A percentile compares a stretch with the other conserved stretches of the same genome.
These are phyloP conservation scores for Theodoxus fluviatilis DNA, from an alignment of 2,888 invertebrate genomes.

Conservation along the genomic window DNA sequence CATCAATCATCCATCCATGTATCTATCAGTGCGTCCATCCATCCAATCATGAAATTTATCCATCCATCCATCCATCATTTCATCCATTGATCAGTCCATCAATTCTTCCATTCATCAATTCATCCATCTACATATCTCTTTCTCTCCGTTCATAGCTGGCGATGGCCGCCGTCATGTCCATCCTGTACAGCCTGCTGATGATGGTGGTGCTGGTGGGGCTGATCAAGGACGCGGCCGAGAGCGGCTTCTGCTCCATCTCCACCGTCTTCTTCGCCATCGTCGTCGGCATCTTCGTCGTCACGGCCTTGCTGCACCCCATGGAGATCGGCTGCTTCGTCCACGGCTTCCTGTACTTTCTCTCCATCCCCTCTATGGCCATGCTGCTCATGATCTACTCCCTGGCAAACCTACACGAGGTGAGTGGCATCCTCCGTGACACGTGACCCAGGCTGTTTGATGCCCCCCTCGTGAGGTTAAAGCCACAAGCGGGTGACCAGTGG, in stretches of 20 bases:
- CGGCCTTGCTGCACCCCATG: conserved; percentile 96
- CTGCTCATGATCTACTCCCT: conserved; percentile 88
- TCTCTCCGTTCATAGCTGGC: too few relatives aligned
- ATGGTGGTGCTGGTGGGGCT: conserved; percentile 99
- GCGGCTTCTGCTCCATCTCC: conserved; percentile 88
- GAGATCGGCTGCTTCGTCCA: conserved; percentile 72
- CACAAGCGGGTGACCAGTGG: too few relatives aligned
- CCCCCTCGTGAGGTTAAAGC: too few relatives aligned
- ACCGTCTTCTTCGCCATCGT: conserved; percentile 97
- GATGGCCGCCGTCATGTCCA: conserved; percentile 92
- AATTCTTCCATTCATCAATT: too few relatives aligned
- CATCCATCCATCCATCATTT: too few relatives aligned
- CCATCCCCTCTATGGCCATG: conserved; percentile 94
- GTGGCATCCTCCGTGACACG: too few relatives aligned
- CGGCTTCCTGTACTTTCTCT: conserved; percentile 81
- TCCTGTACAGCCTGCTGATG: conserved; percentile 95
- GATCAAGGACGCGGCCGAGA: conserved; percentile 92
- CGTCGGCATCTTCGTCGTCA: conserved; percentile 88
- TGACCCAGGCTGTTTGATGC: too few relatives aligned
- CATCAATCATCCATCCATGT: too few relatives aligned
- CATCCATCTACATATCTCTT: too few relatives aligned
- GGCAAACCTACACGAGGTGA: conserved; percentile 91
- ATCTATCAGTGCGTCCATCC: too few relatives aligned
- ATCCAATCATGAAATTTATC: too few relatives aligned
- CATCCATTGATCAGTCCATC: too few relatives aligned